These are phyloP conservation scores for Babyrousa celebensis DNA, from an alignment of 2,797 vertebrate genomes.

Conservation along the genomic window DNA sequence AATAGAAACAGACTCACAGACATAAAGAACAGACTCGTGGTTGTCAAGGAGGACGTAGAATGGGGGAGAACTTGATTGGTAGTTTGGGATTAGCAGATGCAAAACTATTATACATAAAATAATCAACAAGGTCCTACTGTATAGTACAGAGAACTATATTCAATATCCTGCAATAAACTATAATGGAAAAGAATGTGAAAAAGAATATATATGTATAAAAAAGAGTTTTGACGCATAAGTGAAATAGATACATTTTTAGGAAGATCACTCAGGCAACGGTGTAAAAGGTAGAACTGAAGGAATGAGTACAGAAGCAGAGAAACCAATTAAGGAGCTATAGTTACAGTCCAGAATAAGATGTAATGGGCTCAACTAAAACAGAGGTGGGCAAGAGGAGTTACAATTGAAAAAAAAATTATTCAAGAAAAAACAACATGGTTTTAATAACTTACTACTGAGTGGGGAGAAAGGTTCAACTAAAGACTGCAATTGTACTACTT, in stretches of 20 bases:
- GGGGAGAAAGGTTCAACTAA: background rate
- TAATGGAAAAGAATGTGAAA: too few species aligned
- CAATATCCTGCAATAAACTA: too few species aligned
- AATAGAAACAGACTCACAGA: too few species aligned
- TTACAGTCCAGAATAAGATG: background rate
- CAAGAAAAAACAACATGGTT: background rate
- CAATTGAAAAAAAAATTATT: background rate
- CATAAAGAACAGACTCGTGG: too few species aligned
- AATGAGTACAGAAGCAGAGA: background rate
- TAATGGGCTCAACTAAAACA: background rate
- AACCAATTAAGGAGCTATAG: background rate
- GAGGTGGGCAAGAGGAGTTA: background rate
- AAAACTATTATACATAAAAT: too few species aligned
- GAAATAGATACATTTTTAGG: background rate
- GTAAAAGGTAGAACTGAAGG: background rate
- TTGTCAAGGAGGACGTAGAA: too few species aligned
- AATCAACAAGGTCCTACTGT: too few species aligned
- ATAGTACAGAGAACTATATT: too few species aligned
- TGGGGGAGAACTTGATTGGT: too few species aligned
- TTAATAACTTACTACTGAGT: background rate
- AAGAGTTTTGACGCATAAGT: background rate
- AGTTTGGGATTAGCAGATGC: too few species aligned
- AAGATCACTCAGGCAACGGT: background rate
- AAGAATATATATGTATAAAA: too few species aligned
- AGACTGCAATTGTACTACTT: background rate